Base-by-base conservation (phyloP, 2,888 invertebrate species). In the Sinhomidia bicolor region DNA sequence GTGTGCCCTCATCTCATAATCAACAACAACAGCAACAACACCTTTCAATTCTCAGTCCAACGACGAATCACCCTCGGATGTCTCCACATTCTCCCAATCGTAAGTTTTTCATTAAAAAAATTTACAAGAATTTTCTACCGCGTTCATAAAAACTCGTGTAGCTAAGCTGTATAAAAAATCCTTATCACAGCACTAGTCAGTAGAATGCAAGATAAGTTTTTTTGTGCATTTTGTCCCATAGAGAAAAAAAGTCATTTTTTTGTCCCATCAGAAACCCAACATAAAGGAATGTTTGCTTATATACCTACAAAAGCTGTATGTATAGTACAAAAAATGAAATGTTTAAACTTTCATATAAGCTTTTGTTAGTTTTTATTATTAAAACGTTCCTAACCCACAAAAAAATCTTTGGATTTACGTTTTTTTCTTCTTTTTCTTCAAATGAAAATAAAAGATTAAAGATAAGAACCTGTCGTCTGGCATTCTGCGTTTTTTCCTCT, bases 1-100 rank as follows among this genome's bases (percentile, higher is more conserved):
- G 85, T 85, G 85, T 85, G 85, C 71, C 85, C 36, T 68, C 85
- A 54, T 57, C 85, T 51, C 85, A 85, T 68, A 85, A 85, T 79
- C 85, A 85, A 26, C 84, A 74, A n/a, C 83, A 84, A 51, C 84
- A 82, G 36, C 36, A 36, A 36, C 36, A 36, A 36, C 85, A 85
- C 85, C 80, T 80, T 80, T 23, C 85, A 44, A 78, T 54, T 12
- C 57, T 68, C 7, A 85, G 85, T 51, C 85, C 85, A 7, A 41
- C 79, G 14, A 26, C 57, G 54, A 79, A 79, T 85, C 47, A 68
- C 80, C 71, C 65, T 80, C 23, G 74, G 36, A 65, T 85, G 68
- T 85, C 85, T 79, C 85, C 80, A 79, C 65, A 80, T 80, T 80
- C 79, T 47, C 85, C 85, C 65, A 65, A 68, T 80, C 41, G 85